Base-by-base conservation (phyloP, 2,113 vertebrate genomes). In the Nibea coibor region DNA sequence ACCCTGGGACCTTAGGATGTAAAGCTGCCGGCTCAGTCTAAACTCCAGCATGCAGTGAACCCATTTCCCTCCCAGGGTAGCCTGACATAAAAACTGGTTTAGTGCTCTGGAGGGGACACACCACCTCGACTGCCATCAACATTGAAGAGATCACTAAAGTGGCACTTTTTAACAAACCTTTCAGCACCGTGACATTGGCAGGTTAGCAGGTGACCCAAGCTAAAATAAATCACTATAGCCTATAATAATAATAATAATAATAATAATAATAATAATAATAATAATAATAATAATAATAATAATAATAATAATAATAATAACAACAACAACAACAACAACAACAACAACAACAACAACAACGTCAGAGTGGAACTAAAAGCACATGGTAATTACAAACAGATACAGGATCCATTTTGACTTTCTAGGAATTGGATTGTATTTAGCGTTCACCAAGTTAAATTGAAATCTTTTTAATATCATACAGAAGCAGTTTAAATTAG, bases 1-100 rank as follows among this genome's bases (percentile, higher is more conserved):
- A 94, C 93, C 93, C 75, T 31, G 10, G 43, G 87, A 91, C 91
- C 89, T 66, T 56, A 43, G 66, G 87, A 87, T 82, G 86, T 91
- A 92, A 92, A 94, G 78, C 88, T 87, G 72, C 85, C 77, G 20
- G 75, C 64, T 88, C 72, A 15, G 64, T 82, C 77, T 72, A 70
- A 78, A 79, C 79, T 78, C 79, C 56, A 68, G 80, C 75, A 3
- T 50, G 75, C 78, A 82, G 83, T 73, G 76, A 81, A 88, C 35
- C 50, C 45, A 48, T 39, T 70, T 67, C 42, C 81, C 81, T 81
- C 58, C 75, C 61, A 12, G 24, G 22, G 47, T 61, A 43, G 58
- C 22, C 16, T 22, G 0, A 79, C 82, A 70, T 74, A 56, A 87
- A 82, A 84, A 56, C 59, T 19, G 48, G 11, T 86, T 86, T 48